Conservation (phyloP, 2,888 invertebrate genomes). For the Hypomecis atomaria region DNA sequence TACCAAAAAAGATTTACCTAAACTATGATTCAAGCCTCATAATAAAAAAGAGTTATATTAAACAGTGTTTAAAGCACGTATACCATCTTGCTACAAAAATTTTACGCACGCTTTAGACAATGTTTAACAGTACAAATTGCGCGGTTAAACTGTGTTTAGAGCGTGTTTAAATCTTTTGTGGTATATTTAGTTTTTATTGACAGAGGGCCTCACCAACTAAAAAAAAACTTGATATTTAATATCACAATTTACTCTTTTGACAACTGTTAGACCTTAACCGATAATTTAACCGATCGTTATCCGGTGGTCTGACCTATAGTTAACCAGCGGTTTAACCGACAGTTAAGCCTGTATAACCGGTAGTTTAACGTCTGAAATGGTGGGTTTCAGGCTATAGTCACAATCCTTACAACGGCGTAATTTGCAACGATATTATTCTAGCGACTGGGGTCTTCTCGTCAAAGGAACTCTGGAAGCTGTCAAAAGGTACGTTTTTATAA, state of each 20-base stretch:
- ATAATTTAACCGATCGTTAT: neutral
- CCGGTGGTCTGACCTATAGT: neutral
- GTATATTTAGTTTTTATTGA: too few relatives aligned
- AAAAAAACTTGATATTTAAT: too few relatives aligned
- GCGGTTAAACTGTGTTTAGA: too few relatives aligned
- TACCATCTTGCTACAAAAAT: too few relatives aligned
- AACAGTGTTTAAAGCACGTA: too few relatives aligned
- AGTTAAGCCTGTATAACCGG: conserved; percentile 34
- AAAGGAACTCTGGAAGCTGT: conserved; percentile 99
- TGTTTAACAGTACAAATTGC: too few relatives aligned
- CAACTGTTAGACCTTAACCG: conserved; percentile 1
- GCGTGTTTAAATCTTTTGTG: too few relatives aligned
- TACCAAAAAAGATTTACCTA: too few relatives aligned
- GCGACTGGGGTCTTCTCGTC: conserved; percentile 99
- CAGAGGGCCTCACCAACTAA: too few relatives aligned
- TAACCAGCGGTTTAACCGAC: neutral
- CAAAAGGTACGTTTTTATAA: conserved; percentile 90
- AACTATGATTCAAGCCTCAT: too few relatives aligned
- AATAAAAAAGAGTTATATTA: too few relatives aligned
- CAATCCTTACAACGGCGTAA: conserved; percentile 99
- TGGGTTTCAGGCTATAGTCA: conserved; percentile 91
- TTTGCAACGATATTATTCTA: conserved; percentile 99
- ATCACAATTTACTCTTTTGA: neutral
- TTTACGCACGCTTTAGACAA: too few relatives aligned
- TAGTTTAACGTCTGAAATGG: conserved; percentile 48